Evolutionary conservation across 2,888 invertebrate genomes (phyloP), one percentile per base, ranked within the genome.

Genomic region (Eupithecia inturbata): DNA sequence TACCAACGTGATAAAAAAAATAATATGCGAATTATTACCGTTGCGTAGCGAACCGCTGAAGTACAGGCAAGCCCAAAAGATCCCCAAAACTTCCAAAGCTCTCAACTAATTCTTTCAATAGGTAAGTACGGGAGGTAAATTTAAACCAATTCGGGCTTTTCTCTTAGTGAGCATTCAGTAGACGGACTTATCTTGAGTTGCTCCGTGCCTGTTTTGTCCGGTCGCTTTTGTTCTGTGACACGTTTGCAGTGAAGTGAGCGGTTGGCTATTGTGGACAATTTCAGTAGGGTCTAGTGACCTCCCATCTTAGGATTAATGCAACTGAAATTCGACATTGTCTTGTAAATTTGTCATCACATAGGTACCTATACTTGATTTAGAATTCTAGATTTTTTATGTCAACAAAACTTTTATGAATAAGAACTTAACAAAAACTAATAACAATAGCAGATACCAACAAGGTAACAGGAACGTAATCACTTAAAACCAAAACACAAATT

Each of bases 81-180:
- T 28, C 31, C 36, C n/a, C n/a, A 12, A n/a, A 64, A 64, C 63
- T 36, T 12, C 22, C 39, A 67, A 57, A 49, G 12, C 68, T 31
- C 22, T 72, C 41, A 60, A 49, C 45, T 74, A 70, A 77, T 75
- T 72, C 73, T 73, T 67, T 73, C 72, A 72, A 77, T 77, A 74
- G 66, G n/a, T 77, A 74, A 41, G n/a, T 26, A 26, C 74, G 71
- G 67, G 36, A 71, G 71, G 60, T 57, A 57, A 62, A 39, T 70
- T 75, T 75, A 78, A 79, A 77, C 76, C 76, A 76, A 74, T 77
- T 75, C 67, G 19, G 67, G 69, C 39, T 75, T 72, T 70, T 72
- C 75, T 70, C 71, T 75, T 75, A 70, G 75, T 67, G 72, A 36
- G 19, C 63, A 72, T 72, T 75, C 67, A 67, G 69, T 57, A 57